phyloP scores from a whole-genome alignment of 2,113 vertebrate genomes.

The Coryphaenoides rupestris region DNA sequence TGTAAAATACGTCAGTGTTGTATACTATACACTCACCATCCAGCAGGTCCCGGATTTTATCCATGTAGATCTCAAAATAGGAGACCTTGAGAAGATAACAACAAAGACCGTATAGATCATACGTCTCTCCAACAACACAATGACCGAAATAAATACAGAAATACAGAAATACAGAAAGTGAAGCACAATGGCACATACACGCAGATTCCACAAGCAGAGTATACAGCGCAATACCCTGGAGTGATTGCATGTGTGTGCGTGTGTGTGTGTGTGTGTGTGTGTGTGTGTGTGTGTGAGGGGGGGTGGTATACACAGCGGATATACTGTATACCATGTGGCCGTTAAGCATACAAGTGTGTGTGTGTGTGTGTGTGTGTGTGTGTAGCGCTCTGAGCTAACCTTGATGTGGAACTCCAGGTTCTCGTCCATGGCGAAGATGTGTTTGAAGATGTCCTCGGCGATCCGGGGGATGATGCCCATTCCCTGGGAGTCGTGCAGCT shows the following conservation, averaged over 20 bases:
- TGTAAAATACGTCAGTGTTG: too few relatives aligned
- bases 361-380: too few relatives aligned
- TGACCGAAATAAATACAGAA: not conserved
- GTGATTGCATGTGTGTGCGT: not conserved
- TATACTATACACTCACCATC: slow-evolving; percentile 85
- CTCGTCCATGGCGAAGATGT: slow-evolving; percentile 94
- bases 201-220: not conserved
- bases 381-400: slow-evolving; percentile 59
- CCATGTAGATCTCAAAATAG: slow-evolving; percentile 97
- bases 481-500: slow-evolving; percentile 84
- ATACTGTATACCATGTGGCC: too few relatives aligned
- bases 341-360: not conserved
- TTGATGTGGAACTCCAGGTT: slow-evolving; percentile 96
- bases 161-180: slow-evolving; percentile 2
- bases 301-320: too few relatives aligned
- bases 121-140: too few relatives aligned
- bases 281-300: too few relatives aligned
- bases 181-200: not conserved
- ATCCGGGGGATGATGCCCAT: slow-evolving; percentile 96
- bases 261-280: too few relatives aligned
- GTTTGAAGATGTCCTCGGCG: slow-evolving; percentile 90
- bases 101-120: not conserved
- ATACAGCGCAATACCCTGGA: too few relatives aligned
- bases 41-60: slow-evolving; percentile 92
- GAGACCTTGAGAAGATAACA: slow-evolving; percentile 78